Percentiles rank a stretch among this genome's conserved stretches.
Evolutionary conservation across 2,113 vertebrate species (phyloP).

Genomic region (Brachypodius melanocephalos): DNA sequence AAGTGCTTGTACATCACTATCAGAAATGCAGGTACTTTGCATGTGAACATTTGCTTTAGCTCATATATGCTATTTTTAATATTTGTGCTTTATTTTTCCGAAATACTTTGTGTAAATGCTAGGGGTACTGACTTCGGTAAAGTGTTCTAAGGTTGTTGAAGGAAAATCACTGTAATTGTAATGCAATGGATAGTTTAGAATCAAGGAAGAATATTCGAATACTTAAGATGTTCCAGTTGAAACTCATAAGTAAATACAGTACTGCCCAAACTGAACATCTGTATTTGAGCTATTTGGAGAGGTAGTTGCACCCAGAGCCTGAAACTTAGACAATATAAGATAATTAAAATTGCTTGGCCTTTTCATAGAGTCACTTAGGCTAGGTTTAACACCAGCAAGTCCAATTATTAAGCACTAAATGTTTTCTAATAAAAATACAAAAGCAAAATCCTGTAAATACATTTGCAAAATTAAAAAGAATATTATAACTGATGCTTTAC

Average conservation of each 20-base stretch:
- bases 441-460: neutral
- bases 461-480: neutral
- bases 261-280: neutral
- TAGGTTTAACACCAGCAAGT: neutral
- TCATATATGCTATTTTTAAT: neutral
- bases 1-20: neutral
- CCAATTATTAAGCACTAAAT: neutral
- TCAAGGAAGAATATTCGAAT: neutral
- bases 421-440: neutral
- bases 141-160: neutral
- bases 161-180: neutral
- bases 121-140: neutral
- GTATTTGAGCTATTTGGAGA: neutral
- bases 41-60: neutral
- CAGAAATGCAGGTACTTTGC: neutral
- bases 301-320: neutral
- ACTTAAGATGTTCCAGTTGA: neutral
- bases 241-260: neutral
- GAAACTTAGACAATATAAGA: neutral
- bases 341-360: neutral
- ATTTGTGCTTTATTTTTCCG: neutral
- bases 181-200: neutral
- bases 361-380: neutral
- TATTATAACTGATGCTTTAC: neutral
- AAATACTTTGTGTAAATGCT: neutral